Evolutionary conservation across 2,888 invertebrate species (phyloP), one percentile per base, ranked within the genome.

Genomic region (Dorcus parallelipipedus): DNA sequence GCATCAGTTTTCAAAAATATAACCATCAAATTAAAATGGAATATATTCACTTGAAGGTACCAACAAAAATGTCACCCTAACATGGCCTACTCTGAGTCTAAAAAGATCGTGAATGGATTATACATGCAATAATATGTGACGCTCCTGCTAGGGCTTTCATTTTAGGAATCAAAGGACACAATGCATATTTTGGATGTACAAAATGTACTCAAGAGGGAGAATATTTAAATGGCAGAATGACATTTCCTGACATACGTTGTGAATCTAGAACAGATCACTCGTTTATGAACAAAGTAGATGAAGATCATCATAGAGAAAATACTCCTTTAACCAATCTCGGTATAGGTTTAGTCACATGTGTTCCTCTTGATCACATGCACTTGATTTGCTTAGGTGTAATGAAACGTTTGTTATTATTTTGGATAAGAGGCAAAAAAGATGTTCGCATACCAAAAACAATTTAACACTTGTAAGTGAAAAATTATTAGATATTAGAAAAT

Each of bases 311-410:
- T 58, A 53, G 48, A 23, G 59, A 60, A 17, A 49, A 3, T 42
- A 63, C 65, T 33, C 49, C 54, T 38, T 67, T 70, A 23, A 63
- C 64, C 57, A 52, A 62, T 38, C n/a, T 62, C 10, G 45, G 57
- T 38, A 52, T 69, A 47, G 66, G 61, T 45, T 61, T 71, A 66
- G 67, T 70, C 3, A 62, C 63, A 5, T 62, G 65, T 51, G 58
- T 69, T 52, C 66, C 68, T 7, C 33, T 68, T 2, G 67, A 70
- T 49, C 66, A 64, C 47, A 68, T 69, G 68, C 70, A 71, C 48
- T 52, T 67, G 2, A 60, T 65, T n/a, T 69, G 64, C 53, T 49
- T 70, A 4, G 69, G 70, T n/a, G 63, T 67, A 33, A 62, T 61
- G 49, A 69, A 68, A 60, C 64, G 60, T 60, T 49, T 71, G 14